Base-by-base conservation (phyloP, 2,797 vertebrate species). In the Sylvia borin region DNA sequence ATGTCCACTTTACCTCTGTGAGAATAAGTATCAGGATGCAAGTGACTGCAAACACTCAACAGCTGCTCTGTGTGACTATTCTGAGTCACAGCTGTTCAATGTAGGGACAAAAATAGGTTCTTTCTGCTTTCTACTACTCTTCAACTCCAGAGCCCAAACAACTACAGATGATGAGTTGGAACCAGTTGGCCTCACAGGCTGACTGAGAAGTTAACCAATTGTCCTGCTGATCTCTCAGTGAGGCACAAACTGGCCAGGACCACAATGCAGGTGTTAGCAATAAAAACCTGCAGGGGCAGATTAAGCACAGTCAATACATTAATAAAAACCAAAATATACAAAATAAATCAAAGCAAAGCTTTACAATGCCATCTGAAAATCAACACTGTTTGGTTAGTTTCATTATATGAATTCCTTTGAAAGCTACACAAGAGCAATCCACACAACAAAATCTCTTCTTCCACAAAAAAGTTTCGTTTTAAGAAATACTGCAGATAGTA, bases 381-480 rank as follows among this genome's bases (percentile, higher is more conserved):
- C 57, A 60, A 12, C 14, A 2, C 42, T 11, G n/a, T n/a, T 84
- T 1, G 1, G 26, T 1, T 42, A 74, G 47, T 51, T 79, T 61
- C 17, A 11, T 29, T 29, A 25, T 2, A 54, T 5, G 7, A 72
- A 81, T 62, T 85, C 92, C 60, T 84, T 50, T 88, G 92, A 94
- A 93, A 93, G 79, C 87, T 73, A 15, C 0, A 1, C 77, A 47
- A 79, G 31, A 92, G 70, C 42, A 82, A 76, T 73, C 36, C 71
- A 40, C 29, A 29, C 16, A 66, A 6, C 60, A 38, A 58, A 62
- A 74, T 53, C 40, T 48, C 77, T 86, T 67, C 90, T 81, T 93
- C 79, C 94, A 95, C 83, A 73, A 64, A 40, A 10, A 92, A 93
- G 95, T 96, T 97, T 95, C 38, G 0, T 85, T 89, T 94, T 85